Base-by-base conservation (phyloP, 2,888 invertebrate genomes). In the Pegoplata infirma region DNA sequence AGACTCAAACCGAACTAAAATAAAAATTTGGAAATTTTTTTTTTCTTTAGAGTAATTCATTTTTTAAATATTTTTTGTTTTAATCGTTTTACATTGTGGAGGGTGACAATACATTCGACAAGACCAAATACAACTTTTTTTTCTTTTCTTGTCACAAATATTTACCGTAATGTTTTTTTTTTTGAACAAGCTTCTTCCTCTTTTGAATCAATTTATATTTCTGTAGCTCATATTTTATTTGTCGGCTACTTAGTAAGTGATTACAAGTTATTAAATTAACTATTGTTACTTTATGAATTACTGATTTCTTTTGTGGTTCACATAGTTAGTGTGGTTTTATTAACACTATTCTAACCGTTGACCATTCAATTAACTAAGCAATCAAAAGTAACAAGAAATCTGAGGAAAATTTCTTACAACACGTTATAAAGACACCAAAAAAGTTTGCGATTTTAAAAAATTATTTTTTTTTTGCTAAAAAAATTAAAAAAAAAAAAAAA, bases 231-330 rank as follows among this genome's bases (percentile, higher is more conserved):
- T 28, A 17, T 46, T 46, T 47, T 51, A 17, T 17, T 25, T 59
- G 72, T 47, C 21, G 56, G 47, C 36, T 32, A 67, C 63, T 64
- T 64, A 55, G 56, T 36, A 36, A 23, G 36, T 72, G 63, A 72
- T 64, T 64, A 64, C 36, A 56, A 23, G 47, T 64, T 63, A 56
- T 36, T 64, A 72, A 56, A 64, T 56, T 25, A 56, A 23, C 28
- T 47, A n/a, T 56, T 55, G 23, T 71, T n/a, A 17, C 40, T 14
- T 10, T 49, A 19, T 32, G 7, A 4, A 16, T 46, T 46, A 59
- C 36, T n/a, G 5, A 40, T n/a, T 40, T 12, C n/a, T 40, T 40
- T 40, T 40, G 23, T 16, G 46, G 14, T 49, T 49, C 63, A 19
- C 63, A 49, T 32, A 16, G 10, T 23, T 58, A 47, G 32, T 21